Base-by-base conservation (phyloP, 2,888 invertebrate genomes). In the Agonopterix subpropinquella region DNA sequence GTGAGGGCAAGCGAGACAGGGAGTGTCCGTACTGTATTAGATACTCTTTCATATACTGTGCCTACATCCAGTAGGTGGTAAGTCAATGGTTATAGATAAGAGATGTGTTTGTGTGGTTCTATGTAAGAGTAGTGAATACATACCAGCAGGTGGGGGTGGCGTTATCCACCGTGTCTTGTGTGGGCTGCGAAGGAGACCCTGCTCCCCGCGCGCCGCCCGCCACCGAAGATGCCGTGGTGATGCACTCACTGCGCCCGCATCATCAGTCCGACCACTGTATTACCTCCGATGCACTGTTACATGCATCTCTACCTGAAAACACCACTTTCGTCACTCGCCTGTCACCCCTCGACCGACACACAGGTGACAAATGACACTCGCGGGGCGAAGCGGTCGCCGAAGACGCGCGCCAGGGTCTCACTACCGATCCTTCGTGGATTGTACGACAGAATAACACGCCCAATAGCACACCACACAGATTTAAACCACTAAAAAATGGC, bases 221-320 rank as follows among this genome's bases (percentile, higher is more conserved):
- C 83, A 80, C 86, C 70, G 88, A 86, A 67, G 87, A 86, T 78
- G 88, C 87, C 87, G 88, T 88, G 85, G 78, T 88, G 88, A 75
- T 75, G 65, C 68, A 63, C 77, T 85, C 89, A 91, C 90, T 86
- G 90, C 81, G 74, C 90, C 90, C 87, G 89, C 90, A 90, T 90
- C 89, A 83, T 82, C 89, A 89, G 82, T 65, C 78, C 89, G 77
- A 80, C 81, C 67, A 61, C 67, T 71, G 84, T 89, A 89, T 81
- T 84, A 85, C 75, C 82, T 82, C 70, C 75, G 72, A 80, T 82
- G 80, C 89, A 89, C 85, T 88, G 89, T 80, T 80, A 79, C 75
- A 80, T 74, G 82, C 86, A 87, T 86, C 73, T 79, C 42, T 77
- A 81, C 78, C 80, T 80, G 80, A 78, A 79, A 79, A 62, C 79